Evolutionary conservation across 2,113 vertebrate genomes (phyloP).

Genomic region (Crotophaga sulcirostris): DNA sequence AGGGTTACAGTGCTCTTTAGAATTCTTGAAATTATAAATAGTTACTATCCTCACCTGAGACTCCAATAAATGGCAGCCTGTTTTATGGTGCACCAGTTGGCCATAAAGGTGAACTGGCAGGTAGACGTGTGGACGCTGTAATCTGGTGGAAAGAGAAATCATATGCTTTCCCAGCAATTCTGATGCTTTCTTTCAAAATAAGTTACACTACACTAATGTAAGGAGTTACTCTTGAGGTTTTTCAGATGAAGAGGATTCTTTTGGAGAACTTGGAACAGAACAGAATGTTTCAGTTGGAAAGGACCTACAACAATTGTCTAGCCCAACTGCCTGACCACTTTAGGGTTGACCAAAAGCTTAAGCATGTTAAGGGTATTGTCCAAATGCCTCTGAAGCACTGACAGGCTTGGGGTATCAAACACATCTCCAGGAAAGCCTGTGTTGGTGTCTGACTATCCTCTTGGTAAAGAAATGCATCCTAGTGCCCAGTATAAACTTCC

Average conservation of each 20-base stretch:
- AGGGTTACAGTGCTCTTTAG: neutral
- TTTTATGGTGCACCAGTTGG: slow-evolving; percentile 97
- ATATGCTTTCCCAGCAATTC: neutral
- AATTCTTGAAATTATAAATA: neutral
- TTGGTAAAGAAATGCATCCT: neutral
- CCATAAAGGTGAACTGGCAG: slow-evolving; percentile 96
- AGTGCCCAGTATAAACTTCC: neutral
- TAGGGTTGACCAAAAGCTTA: neutral
- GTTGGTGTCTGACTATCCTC: neutral
- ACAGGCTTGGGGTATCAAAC: accelerated
- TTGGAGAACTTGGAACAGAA: neutral
- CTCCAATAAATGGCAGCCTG: slow-evolving; percentile 95
- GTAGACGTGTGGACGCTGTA: slow-evolving; percentile 96
- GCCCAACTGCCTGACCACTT: neutral
- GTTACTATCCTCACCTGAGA: slow-evolving; percentile 82
- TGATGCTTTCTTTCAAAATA: neutral
- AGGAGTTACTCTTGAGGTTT: neutral
- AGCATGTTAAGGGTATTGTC: neutral
- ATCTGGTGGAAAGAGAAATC: slow-evolving; percentile 76
- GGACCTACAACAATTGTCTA: accelerated
- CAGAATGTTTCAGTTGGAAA: neutral
- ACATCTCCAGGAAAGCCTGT: neutral
- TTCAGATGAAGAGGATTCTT: neutral
- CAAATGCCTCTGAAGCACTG: neutral
- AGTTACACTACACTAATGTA: neutral